Percentiles rank a stretch among this genome's conserved stretches.
Conservation (phyloP, 2,888 invertebrate genomes). For the Spatulosminthurus flaviceps region DNA sequence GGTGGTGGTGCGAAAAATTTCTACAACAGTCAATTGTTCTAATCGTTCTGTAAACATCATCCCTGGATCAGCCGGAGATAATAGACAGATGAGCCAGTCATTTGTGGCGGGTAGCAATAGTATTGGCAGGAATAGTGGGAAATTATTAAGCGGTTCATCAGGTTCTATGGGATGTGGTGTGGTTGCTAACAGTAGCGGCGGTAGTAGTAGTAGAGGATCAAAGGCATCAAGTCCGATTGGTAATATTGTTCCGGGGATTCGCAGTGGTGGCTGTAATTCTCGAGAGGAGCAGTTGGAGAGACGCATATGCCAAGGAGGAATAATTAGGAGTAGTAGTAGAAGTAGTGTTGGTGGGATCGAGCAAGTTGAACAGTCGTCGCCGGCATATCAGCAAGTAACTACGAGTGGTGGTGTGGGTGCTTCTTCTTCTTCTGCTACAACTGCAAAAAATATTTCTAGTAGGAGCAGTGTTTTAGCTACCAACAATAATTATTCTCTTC, state of each 20-base stretch:
- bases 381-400: constrained; percentile 16
- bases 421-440: neutral
- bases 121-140: too few species aligned
- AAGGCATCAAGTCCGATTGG: neutral
- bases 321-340: constrained; percentile 25
- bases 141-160: neutral
- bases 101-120: neutral
- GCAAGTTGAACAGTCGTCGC: constrained; percentile 31
- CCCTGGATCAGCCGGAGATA: neutral
- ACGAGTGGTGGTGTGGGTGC: neutral
- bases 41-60: neutral
- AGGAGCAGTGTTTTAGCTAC: too few species aligned
- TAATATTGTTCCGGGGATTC: neutral
- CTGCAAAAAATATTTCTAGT: too few species aligned
- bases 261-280: neutral
- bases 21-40: neutral
- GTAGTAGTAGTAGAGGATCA: neutral
- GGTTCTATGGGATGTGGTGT: neutral
- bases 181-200: neutral
- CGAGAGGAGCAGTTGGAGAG: too few species aligned
- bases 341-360: too few species aligned
- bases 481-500: neutral
- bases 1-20: too few species aligned
- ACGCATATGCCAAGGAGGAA: constrained; percentile 20
- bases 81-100: neutral